A percentile compares a stretch with the other conserved stretches of the same genome.
Conservation (phyloP, 2,113 vertebrate species). For the Coreoperca whiteheadi region DNA sequence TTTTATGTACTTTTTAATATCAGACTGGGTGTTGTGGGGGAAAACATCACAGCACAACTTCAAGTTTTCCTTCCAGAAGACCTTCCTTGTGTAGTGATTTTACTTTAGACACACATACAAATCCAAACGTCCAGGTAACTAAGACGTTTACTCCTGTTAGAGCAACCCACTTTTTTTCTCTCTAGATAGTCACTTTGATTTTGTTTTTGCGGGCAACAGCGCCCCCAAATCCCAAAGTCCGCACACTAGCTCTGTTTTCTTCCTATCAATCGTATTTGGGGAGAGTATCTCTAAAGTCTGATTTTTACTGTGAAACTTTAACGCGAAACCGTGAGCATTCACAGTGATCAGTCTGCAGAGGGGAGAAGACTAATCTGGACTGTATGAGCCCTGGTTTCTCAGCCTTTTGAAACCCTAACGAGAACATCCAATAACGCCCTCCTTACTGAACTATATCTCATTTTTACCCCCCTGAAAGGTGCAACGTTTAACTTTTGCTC, state of each 20-base stretch:
- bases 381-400: background rate
- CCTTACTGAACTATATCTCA: background rate
- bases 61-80: background rate
- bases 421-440: background rate
- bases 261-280: background rate
- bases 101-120: background rate
- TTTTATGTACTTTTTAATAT: background rate
- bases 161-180: no score
- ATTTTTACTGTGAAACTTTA: background rate
- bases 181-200: no score
- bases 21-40: background rate
- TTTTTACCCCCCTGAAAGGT: background rate
- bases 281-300: background rate
- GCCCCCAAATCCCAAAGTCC: background rate
- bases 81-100: background rate
- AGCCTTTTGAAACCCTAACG: background rate
- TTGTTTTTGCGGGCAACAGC: conserved; percentile 13
- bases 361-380: background rate
- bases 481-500: background rate
- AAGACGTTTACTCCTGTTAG: no score
- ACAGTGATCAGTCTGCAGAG: background rate
- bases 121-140: background rate
- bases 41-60: background rate
- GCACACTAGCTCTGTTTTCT: background rate
- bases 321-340: background rate